Percentiles rank a stretch among this genome's conserved stretches.
Evolutionary conservation across 2,888 invertebrate genomes (phyloP).

Genomic region (Dolichomitus sp.): DNA sequence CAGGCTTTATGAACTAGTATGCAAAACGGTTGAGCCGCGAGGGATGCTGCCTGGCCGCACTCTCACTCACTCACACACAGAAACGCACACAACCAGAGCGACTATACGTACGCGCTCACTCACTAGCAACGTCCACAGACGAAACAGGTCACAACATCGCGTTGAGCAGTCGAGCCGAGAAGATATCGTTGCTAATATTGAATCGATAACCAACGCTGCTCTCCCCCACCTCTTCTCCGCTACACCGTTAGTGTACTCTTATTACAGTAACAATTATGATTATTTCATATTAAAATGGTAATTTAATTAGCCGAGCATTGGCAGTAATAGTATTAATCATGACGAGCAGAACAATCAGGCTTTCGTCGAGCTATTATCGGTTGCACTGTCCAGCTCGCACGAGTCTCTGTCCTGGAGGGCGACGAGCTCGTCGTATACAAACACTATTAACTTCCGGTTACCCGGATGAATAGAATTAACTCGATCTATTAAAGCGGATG

Average conservation of each 20-base stretch:
- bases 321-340: not conserved
- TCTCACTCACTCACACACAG: not conserved
- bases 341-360: not conserved
- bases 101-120: not conserved
- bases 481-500: conserved; percentile 49
- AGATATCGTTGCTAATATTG: conserved; percentile 69
- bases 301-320: not conserved
- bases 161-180: conserved; percentile 62
- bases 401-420: conserved; percentile 6
- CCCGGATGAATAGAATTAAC: conserved; percentile 41
- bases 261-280: not conserved
- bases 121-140: not conserved
- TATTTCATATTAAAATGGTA: not conserved
- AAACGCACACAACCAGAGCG: not conserved
- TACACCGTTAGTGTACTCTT: not conserved
- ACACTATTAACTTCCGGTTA: conserved; percentile 46
- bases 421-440: conserved; percentile 41
- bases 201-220: conserved; percentile 64
- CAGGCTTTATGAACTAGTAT: conserved; percentile 28
- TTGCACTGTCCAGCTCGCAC: conserved; percentile 3
- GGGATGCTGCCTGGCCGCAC: conserved; percentile 39
- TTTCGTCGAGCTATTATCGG: not conserved
- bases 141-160: conserved; percentile 51
- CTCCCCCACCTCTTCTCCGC: conserved; percentile 8
- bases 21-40: not conserved